Base-by-base conservation (phyloP, 2,888 invertebrate species). In the Timandra comae region DNA sequence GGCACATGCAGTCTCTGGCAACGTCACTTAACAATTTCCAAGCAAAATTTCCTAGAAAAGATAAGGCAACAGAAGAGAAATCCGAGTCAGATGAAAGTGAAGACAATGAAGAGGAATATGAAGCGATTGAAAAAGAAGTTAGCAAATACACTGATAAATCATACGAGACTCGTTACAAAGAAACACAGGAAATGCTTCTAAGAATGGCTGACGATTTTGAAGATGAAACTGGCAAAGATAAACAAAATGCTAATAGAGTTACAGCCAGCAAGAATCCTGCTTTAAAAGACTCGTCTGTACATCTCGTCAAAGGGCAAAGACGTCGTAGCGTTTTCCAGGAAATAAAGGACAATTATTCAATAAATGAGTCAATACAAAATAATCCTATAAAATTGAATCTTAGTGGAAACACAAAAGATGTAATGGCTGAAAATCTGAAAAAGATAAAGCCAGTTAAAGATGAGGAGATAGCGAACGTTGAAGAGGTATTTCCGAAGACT, bases 101-200 rank as follows among this genome's bases (percentile, higher is more conserved):
- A 5, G 50, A 42, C 5, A 65, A 66, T 12, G 69, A 76, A 10
- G 56, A 66, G 43, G 80, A 78, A 35, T 77, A 59, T 34, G 67
- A 78, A 25, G 75, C 63, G 2, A 79, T 82, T 31, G 84, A 85
- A 41, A 72, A 74, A 53, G 64, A 67, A 31, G 78, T 85, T 0
- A 66, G 74, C 33, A 67, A 81, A 50, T 74, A 69, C 27, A 80
- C 84, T 1, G 60, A 75, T 23, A 84, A 84, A 45, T 67, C 82
- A 10, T 84, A 82, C 28, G 81, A 82, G 51, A 77, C 71, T 1
- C 63, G 82, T 45, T 84, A 51, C 45, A 65, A 76, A 47, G 82
- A 86, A 53, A 84, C 82, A 6, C 75, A 76, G 43, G 68, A 74
- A n/a, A 73, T 84, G 77, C 59, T 85, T 2, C 43, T 53, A 2